Base-by-base conservation (phyloP, 2,888 invertebrate genomes). In the Desoria tigrina region DNA sequence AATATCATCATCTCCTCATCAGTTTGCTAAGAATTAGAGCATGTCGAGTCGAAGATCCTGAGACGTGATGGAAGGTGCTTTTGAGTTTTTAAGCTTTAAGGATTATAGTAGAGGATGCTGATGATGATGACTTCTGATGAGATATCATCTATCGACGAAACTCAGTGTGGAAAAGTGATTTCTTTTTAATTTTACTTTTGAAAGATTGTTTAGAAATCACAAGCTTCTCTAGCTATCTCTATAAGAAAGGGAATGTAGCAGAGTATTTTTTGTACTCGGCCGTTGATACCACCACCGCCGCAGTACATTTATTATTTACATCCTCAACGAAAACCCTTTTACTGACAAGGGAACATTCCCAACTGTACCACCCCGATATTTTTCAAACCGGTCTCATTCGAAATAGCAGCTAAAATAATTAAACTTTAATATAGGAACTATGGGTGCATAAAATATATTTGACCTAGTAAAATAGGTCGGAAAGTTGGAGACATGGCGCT, bases 191-290 rank as follows among this genome's bases (percentile, higher is more conserved):
- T 45, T 45, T 45, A 45, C 45, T 45, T 45, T 45, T 45, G 16
- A 45, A 45, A 45, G 45, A 45, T 45, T 45, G n/a, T 45, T 45
- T 45, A 45, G 45, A 45, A 45, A 45, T 45, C 45, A n/a, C n/a
- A 45, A 45, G 45, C 45, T 16, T 21, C 45, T 45, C n/a, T 11
- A 45, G 45, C 45, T n/a, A n/a, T n/a, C n/a, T n/a, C 45, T 18
- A 45, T n/a, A 45, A 45, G 45, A 45, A 45, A 45, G 45, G 45
- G 45, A 45, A 45, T 6, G 45, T 45, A 21, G 39, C 9, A 39
- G 16, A 45, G 9, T 18, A 11, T 45, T 45, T 45, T 45, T 45
- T 45, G 6, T 45, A 6, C 45, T 16, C 16, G 45, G 45, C 45
- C 45, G 45, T 45, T 45, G 45, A 45, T 45, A 45, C 45, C 45